A percentile compares a stretch with the other conserved stretches of the same genome.
Conservation (phyloP, 2,888 invertebrate genomes). For the Stenurella melanura region DNA sequence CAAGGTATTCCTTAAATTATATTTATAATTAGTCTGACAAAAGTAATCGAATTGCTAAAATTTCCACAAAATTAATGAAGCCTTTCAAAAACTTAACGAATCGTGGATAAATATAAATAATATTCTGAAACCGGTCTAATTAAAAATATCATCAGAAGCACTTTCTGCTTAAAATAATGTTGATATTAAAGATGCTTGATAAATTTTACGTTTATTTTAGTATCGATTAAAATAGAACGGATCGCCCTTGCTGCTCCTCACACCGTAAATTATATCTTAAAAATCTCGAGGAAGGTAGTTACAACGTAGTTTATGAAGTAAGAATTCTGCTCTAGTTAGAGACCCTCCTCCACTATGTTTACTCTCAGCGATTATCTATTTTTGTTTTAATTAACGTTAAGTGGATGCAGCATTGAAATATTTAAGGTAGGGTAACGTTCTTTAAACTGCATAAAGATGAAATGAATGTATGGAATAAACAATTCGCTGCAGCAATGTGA, state of each 20-base stretch:
- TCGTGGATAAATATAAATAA: conserved; percentile 33
- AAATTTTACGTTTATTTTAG: conserved; percentile 55
- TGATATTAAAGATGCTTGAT: conserved; percentile 54
- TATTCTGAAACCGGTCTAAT: conserved; percentile 20
- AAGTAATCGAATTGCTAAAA: not conserved
- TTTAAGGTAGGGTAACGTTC: not conserved
- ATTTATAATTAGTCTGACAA: not conserved
- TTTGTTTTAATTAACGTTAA: not conserved
- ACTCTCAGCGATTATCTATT: not conserved
- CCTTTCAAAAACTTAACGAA: conserved; percentile 14
- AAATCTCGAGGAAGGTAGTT: conserved; percentile 18
- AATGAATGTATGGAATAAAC: too few species aligned
- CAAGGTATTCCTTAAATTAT: not conserved
- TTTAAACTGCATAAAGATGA: too few species aligned
- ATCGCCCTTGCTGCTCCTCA: conserved; percentile 12
- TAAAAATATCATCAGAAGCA: conserved; percentile 38
- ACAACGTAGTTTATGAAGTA: not conserved
- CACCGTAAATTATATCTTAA: conserved; percentile 9
- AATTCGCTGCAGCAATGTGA: too few species aligned
- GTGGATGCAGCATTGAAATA: not conserved
- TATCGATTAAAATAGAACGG: conserved; percentile 49
- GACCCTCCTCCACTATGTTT: not conserved
- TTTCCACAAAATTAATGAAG: conserved; percentile 16
- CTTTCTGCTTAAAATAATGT: conserved; percentile 46
- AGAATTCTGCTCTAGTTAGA: not conserved